Evolutionary conservation across 2,113 vertebrate species (phyloP).

Genomic region (Columbina picui): DNA sequence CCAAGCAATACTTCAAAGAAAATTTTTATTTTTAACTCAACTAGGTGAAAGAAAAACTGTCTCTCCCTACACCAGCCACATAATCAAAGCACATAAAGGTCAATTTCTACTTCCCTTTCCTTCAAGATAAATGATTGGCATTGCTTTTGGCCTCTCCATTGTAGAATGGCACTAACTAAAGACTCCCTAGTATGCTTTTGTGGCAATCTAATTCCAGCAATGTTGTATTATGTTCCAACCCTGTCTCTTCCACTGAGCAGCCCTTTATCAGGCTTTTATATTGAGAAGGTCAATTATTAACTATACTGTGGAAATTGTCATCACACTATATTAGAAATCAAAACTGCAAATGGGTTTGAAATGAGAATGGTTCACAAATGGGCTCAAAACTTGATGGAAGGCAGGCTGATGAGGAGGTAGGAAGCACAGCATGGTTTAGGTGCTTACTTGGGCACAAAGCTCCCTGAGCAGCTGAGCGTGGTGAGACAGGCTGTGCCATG

Average conservation of each 20-base stretch:
- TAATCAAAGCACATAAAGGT: not conserved
- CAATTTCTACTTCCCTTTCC: not conserved
- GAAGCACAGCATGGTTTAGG: not conserved
- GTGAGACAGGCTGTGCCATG: not conserved
- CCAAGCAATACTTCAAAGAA: conserved; percentile 2
- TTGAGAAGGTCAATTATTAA: not conserved
- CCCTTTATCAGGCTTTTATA: not conserved
- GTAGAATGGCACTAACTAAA: not conserved
- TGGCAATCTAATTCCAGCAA: not conserved
- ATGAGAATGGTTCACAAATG: not conserved
- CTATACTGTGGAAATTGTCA: not conserved
- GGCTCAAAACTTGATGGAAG: not conserved
- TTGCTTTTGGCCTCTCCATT: not conserved
- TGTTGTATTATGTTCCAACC: not conserved
- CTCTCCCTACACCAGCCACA: not conserved
- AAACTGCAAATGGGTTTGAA: not conserved
- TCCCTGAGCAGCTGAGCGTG: rapidly evolving
- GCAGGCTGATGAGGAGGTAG: not conserved
- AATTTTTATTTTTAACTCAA: conserved; percentile 2
- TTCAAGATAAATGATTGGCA: not conserved
- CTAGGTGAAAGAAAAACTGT: not conserved
- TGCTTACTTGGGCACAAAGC: not conserved
- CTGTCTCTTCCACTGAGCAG: not conserved
- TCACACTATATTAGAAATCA: not conserved
- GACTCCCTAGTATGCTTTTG: not conserved